These are phyloP conservation scores for Sorex fumeus DNA, from an alignment of 2,113 vertebrate genomes.

Conservation along the genomic window DNA sequence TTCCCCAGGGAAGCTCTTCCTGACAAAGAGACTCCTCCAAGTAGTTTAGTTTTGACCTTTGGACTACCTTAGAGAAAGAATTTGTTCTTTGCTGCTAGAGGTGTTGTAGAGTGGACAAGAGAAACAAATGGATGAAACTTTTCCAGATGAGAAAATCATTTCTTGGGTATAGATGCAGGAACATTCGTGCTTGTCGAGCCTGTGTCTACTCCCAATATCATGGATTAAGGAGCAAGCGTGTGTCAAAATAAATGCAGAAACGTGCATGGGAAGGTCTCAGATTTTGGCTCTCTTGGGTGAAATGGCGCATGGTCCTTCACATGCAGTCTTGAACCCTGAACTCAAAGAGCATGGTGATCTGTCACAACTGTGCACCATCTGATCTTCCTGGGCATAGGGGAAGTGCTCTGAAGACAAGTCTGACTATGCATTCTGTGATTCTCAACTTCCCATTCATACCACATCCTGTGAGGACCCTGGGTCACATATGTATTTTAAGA, in stretches of 20 bases:
- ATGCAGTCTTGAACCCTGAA: fast-evolving
- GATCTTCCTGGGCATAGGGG: no score
- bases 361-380: fast-evolving
- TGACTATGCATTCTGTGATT: fast-evolving
- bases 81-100: background rate
- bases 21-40: background rate
- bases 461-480: background rate
- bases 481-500: background rate
- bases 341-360: background rate
- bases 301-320: fast-evolving
- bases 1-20: background rate
- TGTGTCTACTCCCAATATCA: background rate
- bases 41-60: background rate
- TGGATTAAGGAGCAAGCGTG: no score
- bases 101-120: background rate
- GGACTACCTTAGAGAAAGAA: background rate
- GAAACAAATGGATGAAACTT: background rate
- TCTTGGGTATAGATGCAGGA: background rate
- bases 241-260: no score
- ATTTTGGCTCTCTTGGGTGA: background rate
- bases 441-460: background rate
- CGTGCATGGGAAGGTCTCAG: no score
- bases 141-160: background rate
- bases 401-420: no score
- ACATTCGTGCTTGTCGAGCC: fast-evolving